Evolutionary conservation across 2,888 invertebrate genomes (phyloP).

Genomic region (Plebejus argus): DNA sequence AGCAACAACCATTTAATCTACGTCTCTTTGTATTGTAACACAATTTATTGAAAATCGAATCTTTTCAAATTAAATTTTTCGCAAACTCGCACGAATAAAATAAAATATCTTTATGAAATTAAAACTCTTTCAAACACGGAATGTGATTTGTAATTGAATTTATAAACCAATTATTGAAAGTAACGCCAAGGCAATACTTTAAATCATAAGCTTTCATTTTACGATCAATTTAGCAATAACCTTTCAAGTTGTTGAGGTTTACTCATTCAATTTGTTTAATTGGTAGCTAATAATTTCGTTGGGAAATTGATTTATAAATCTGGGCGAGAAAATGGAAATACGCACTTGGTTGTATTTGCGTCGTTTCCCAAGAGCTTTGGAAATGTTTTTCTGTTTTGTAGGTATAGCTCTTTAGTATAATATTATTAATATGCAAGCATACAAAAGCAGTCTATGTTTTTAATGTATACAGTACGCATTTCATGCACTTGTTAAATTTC

Average conservation of each 20-base stretch:
- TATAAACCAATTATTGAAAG: constrained; percentile 4
- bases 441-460: no score
- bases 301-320: background rate
- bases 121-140: background rate
- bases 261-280: constrained; percentile 21
- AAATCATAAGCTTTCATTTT: background rate
- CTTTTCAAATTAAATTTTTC: background rate
- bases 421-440: no score
- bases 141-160: background rate
- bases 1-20: background rate
- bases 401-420: no score
- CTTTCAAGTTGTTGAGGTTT: constrained; percentile 4
- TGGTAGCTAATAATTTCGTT: background rate
- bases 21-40: background rate
- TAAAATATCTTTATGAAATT: background rate
- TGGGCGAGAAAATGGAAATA: background rate
- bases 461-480: no score
- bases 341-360: background rate
- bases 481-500: no score
- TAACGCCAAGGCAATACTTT: background rate
- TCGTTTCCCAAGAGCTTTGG: no score
- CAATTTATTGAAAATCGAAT: background rate
- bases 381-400: no score
- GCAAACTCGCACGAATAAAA: background rate
- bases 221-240: constrained; percentile 17